These are phyloP conservation scores for Nycticorax nycticorax DNA, from an alignment of 2,113 vertebrate genomes.

Conservation along the genomic window DNA sequence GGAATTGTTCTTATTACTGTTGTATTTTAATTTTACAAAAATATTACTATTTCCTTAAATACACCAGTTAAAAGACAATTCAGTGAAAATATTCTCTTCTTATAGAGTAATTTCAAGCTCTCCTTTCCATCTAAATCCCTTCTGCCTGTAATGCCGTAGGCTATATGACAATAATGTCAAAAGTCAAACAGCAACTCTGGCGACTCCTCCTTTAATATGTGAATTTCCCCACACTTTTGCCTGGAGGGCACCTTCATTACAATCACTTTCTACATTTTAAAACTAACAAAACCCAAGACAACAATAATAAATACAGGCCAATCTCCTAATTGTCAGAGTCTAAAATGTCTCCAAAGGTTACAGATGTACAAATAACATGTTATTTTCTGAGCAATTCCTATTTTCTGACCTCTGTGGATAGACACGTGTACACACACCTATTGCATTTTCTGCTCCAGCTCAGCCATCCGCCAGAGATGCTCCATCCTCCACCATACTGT, in stretches of 20 bases:
- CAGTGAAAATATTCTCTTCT: neutral
- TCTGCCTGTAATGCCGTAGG: neutral
- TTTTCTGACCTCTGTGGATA: neutral
- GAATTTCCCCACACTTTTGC: neutral
- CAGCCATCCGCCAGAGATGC: neutral
- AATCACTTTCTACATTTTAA: neutral
- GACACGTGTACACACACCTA: fast-evolving
- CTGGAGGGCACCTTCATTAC: neutral
- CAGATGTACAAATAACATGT: neutral
- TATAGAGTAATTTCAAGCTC: neutral
- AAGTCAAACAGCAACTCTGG: constrained; percentile 22
- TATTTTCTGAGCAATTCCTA: neutral
- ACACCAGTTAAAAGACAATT: neutral
- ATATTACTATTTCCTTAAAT: neutral
- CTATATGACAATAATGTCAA: neutral
- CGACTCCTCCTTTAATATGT: neutral
- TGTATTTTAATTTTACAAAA: neutral
- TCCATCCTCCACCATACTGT: neutral
- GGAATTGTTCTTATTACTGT: neutral
- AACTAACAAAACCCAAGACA: neutral
- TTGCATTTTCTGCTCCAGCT: constrained; percentile 2
- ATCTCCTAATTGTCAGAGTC: neutral
- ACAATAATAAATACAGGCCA: neutral
- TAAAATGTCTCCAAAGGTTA: neutral
- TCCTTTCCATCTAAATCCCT: neutral